Evolutionary conservation across 2,797 vertebrate genomes (phyloP), one percentile per base, ranked within the genome.

Genomic region (Sebastes flavidus): DNA sequence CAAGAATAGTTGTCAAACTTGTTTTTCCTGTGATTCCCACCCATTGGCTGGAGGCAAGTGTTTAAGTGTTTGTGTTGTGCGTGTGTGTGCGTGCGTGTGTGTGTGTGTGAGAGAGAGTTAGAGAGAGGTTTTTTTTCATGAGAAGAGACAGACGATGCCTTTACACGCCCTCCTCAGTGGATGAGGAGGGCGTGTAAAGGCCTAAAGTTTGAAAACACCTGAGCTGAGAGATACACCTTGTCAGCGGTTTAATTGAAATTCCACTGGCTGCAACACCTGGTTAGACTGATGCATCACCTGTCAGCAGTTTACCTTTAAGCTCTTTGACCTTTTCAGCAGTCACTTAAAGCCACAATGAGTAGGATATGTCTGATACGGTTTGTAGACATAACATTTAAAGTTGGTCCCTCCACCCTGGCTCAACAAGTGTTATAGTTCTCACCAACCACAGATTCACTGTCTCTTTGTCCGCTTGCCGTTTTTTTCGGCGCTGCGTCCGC

Each of bases 11-110:
- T 49, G 89, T 62, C 42, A 61, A 81, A 95, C 94, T 72, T 5
- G 94, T 94, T 94, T 93, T 89, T 86, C 90, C 77, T 58, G 81
- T 55, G 59, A 65, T 83, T 71, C 38, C 72, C 88, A 66, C 89
- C 87, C 69, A 32, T 30, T 63, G n/a, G 72, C 89, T 66, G 18
- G 24, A 88, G 89, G 88, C 80, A 13, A 54, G 79, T 65, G 60
- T 80, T 58, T 32, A 16, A 80, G 11, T 65, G 59, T 46, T 49
- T 36, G 14, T 30, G 24, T 18, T 24, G 16, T n/a, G 55, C 61
- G 75, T 46, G 36, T 61, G 52, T 42, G 49, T 65, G 55, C n/a
- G 7, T 32, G 4, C 14, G 36, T 7, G 49, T 52, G 12, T 38
- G 36, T 38, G 60, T 9, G 16, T 18, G 61, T 2, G 36, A 42